phyloP scores from a whole-genome alignment of 2,113 vertebrate species.

The Neolamprologus falcicula region DNA sequence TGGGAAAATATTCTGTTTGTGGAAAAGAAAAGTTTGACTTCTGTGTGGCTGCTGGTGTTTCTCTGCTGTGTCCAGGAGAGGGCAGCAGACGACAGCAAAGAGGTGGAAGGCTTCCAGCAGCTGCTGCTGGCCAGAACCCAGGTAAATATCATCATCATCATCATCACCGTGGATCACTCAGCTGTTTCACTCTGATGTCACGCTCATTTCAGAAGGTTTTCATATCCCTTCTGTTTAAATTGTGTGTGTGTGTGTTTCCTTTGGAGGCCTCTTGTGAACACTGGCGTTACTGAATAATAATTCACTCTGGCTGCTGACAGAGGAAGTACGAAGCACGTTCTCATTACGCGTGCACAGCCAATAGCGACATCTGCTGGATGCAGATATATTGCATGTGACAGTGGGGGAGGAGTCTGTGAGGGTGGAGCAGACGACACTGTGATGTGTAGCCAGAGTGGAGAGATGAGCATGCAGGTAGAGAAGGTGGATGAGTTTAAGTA shows the following conservation, averaged over 20 bases:
- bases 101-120: constrained; percentile 91
- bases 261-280: background rate
- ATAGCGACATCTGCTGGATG: background rate
- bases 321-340: accelerated
- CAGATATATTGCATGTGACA: background rate
- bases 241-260: background rate
- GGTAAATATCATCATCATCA: constrained; percentile 41
- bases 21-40: accelerated
- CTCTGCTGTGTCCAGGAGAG: constrained; percentile 71
- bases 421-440: background rate
- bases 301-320: background rate
- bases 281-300: background rate
- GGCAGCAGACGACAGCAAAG: constrained; percentile 89
- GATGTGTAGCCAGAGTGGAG: background rate
- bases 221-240: no score
- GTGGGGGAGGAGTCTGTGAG: background rate
- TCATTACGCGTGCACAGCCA: background rate
- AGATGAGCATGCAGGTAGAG: background rate
- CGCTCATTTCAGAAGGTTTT: background rate
- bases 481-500: background rate
- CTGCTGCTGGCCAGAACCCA: constrained; percentile 85
- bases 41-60: background rate
- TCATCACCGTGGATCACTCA: no score
- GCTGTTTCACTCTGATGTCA: no score
- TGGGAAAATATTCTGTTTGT: background rate